These are phyloP conservation scores for Casuarius casuarius DNA, from an alignment of 2,113 vertebrate species.

Conservation along the genomic window DNA sequence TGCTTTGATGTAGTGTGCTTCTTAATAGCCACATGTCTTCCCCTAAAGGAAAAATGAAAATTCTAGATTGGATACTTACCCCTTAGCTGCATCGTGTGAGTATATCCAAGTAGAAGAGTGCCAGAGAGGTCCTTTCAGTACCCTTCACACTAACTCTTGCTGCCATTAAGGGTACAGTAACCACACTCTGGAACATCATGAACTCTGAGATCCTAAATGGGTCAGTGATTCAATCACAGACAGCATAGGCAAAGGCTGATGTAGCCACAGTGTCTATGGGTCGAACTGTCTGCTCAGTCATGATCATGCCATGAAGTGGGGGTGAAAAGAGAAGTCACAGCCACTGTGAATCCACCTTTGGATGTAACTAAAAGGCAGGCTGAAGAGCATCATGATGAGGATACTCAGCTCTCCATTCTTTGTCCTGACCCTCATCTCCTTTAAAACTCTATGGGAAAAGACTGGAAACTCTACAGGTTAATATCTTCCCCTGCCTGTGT, in stretches of 20 bases:
- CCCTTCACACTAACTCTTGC: not conserved
- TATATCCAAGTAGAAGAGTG: not conserved
- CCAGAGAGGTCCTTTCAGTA: not conserved
- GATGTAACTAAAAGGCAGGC: not conserved
- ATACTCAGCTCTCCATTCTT: not conserved
- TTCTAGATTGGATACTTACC: not conserved
- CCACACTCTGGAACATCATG: not conserved
- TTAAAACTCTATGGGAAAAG: not conserved
- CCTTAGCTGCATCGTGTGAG: fast-evolving
- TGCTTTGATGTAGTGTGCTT: not conserved
- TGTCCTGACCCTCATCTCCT: not conserved
- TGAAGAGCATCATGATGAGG: not conserved
- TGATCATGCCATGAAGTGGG: not conserved
- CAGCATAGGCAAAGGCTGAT: not conserved
- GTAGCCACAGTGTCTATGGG: not conserved
- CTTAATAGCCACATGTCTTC: not conserved
- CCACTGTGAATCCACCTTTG: not conserved
- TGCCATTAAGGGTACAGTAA: not conserved
- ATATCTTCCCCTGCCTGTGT: fast-evolving
- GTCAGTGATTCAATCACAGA: not conserved
- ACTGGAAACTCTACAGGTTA: not conserved
- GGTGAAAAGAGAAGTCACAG: not conserved
- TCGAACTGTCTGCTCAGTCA: not conserved
- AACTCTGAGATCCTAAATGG: not conserved
- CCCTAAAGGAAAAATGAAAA: not conserved